Conservation (phyloP, 2,888 invertebrate species). For the Hymenopus coronatus region DNA sequence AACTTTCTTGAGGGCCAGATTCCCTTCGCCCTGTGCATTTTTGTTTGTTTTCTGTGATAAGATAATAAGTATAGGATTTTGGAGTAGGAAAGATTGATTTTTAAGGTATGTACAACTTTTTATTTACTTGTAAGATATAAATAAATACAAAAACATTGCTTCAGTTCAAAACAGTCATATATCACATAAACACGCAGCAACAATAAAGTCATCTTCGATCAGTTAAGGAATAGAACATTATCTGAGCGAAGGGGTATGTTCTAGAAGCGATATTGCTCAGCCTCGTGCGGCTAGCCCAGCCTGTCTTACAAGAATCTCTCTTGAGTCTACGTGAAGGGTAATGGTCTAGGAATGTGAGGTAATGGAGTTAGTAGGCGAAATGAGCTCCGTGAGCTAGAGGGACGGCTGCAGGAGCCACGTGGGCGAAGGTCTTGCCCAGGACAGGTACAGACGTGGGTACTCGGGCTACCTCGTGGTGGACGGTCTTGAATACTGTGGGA, state of each 20-base stretch:
- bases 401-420: constrained; percentile 41
- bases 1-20: too few relatives aligned
- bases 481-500: constrained; percentile 53
- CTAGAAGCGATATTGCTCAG: background rate
- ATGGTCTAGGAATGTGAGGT: background rate
- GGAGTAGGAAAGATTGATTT: background rate
- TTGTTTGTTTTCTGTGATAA: background rate
- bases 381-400: constrained; percentile 39
- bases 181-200: background rate
- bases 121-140: background rate
- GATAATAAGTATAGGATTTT: background rate
- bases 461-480: constrained; percentile 48
- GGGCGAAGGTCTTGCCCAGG: constrained; percentile 44
- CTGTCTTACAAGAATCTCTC: background rate
- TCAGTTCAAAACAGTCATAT: background rate
- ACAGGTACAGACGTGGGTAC: constrained; percentile 49
- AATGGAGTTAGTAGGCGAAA: background rate
- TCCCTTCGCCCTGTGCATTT: background rate
- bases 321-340: background rate
- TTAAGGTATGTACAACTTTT: background rate
- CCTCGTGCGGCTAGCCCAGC: background rate
- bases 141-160: background rate
- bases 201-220: background rate
- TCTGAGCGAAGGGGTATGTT: background rate
- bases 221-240: background rate